These are phyloP conservation scores for Macroglossus sobrinus DNA, from an alignment of 2,113 vertebrate species.

Conservation along the genomic window DNA sequence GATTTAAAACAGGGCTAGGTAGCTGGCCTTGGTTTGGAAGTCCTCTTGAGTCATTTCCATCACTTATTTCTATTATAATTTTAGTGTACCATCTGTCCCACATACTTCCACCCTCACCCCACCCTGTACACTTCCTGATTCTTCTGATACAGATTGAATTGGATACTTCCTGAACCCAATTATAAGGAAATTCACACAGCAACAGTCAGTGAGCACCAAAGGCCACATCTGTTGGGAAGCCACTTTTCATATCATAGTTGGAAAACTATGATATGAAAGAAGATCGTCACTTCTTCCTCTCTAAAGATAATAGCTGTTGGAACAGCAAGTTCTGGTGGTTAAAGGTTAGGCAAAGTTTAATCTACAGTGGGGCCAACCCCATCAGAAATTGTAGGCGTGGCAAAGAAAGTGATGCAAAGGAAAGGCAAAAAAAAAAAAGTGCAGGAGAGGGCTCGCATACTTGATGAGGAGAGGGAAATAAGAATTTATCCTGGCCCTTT, in stretches of 20 bases:
- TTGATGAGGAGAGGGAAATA: neutral
- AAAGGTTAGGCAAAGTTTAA: conserved; percentile 46
- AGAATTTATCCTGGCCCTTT: conserved; percentile 19
- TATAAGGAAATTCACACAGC: neutral
- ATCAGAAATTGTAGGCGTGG: neutral
- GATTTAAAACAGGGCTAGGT: neutral
- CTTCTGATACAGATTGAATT: neutral
- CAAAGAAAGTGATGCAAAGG: neutral
- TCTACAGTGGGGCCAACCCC: neutral
- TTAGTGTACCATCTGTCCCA: neutral
- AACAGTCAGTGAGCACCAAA: neutral
- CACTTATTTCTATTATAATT: neutral
- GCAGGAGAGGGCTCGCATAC: neutral
- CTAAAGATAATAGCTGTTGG: neutral
- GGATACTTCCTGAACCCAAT: conserved; percentile 8
- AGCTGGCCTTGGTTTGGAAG: neutral
- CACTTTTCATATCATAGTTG: neutral
- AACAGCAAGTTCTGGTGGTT: conserved; percentile 22
- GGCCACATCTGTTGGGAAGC: conserved; percentile 33
- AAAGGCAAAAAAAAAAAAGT: neutral
- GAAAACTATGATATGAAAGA: neutral
- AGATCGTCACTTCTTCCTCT: conserved; percentile 44
- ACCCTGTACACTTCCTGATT: conserved; percentile 42
- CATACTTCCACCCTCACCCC: neutral
- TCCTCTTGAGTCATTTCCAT: conserved; percentile 11